A percentile compares a stretch with the other conserved stretches of the same genome.
These are phyloP conservation scores for Trichogramma pretiosum DNA, from an alignment of 1,140 invertebrate genomes.

Conservation along the genomic window DNA sequence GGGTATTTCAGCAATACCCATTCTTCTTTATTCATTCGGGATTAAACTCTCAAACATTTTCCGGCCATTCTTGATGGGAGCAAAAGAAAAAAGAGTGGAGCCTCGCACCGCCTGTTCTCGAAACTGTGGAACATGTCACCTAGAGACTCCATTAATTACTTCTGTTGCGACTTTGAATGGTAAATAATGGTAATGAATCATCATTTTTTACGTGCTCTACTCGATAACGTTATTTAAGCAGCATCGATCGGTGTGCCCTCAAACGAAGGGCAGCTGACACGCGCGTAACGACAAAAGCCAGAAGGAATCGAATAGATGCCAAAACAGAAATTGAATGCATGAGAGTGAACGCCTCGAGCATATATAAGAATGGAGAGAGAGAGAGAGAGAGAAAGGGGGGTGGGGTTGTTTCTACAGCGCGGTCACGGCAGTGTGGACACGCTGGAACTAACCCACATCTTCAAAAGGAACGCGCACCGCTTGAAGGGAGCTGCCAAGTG, in stretches of 20 bases:
- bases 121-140: slow-evolving; percentile 14
- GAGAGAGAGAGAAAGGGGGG: no score
- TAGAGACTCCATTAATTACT: slow-evolving; percentile 18
- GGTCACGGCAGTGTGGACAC: no score
- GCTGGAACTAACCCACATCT: no score
- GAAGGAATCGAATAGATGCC: slow-evolving; percentile 29
- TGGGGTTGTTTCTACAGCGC: no score
- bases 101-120: not conserved
- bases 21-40: slow-evolving; percentile 19
- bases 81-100: slow-evolving; percentile 7
- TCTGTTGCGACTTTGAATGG: slow-evolving; percentile 13
- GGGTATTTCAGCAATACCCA: slow-evolving; percentile 6
- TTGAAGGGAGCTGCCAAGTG: no score
- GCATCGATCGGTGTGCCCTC: no score
- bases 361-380: no score
- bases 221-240: slow-evolving; percentile 9
- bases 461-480: slow-evolving; percentile 37
- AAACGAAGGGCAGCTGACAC: no score
- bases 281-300: no score
- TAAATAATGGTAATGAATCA: slow-evolving; percentile 20
- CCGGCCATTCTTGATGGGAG: slow-evolving; percentile 9
- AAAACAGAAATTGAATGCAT: slow-evolving; percentile 41
- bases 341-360: slow-evolving; percentile 37
- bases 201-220: slow-evolving; percentile 16
- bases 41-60: slow-evolving; percentile 21